A percentile compares a stretch with the other conserved stretches of the same genome.
phyloP scores from a whole-genome alignment of 2,797 vertebrate genomes.

The Todus mexicanus region DNA sequence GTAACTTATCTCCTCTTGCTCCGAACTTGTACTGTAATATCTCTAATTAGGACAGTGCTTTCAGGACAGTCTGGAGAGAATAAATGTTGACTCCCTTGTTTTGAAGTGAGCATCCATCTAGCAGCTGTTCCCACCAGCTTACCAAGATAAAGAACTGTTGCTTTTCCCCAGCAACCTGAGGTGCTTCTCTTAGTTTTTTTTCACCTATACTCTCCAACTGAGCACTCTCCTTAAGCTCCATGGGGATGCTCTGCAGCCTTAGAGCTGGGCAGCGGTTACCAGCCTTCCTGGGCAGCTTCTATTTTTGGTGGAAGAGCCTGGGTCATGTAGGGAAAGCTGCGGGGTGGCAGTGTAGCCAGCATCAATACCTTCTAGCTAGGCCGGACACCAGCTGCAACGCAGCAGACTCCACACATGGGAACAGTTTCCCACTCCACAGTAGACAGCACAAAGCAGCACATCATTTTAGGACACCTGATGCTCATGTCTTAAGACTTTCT shows the following conservation, averaged over 20 bases:
- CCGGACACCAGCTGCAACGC: neutral
- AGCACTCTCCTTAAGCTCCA: neutral
- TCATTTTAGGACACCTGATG: neutral
- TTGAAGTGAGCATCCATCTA: neutral
- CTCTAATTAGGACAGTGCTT: neutral
- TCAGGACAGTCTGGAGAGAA: neutral
- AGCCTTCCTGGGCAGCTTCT: neutral
- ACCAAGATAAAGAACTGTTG: neutral
- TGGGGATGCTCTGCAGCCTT: neutral
- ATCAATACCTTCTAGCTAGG: neutral
- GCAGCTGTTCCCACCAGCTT: neutral
- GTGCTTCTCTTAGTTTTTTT: neutral
- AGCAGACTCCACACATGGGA: rapidly evolving
- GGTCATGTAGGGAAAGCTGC: neutral
- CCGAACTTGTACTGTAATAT: neutral
- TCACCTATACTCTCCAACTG: neutral
- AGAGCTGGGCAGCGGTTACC: neutral
- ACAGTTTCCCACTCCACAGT: rapidly evolving
- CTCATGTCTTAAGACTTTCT: neutral
- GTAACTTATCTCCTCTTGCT: neutral
- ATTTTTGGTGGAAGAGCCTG: neutral
- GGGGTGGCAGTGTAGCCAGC: neutral
- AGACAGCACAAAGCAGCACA: neutral
- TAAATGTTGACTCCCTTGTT: neutral
- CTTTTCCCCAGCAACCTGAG: neutral